These are phyloP conservation scores for Probaryconus sp. DNA, from an alignment of 1,140 invertebrate species.

Conservation along the genomic window DNA sequence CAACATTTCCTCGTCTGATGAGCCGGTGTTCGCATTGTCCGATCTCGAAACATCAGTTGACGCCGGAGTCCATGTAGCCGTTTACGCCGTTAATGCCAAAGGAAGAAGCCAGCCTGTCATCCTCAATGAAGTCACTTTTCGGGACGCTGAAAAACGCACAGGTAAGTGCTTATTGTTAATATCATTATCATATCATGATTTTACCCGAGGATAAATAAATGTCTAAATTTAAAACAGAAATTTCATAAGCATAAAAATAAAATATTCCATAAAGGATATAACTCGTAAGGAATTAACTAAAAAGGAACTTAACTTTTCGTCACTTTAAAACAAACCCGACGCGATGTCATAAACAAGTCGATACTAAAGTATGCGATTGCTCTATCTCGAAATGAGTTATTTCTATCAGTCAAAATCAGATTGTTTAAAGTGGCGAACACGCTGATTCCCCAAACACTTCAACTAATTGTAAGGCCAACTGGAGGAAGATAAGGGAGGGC, in stretches of 20 bases:
- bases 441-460: slow-evolving; percentile 4
- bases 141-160: slow-evolving; percentile 88
- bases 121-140: slow-evolving; percentile 86
- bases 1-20: slow-evolving; percentile 82
- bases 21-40: slow-evolving; percentile 83
- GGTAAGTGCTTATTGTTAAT: slow-evolving; percentile 81
- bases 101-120: slow-evolving; percentile 84
- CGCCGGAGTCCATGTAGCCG: slow-evolving; percentile 84
- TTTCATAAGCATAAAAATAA: no score
- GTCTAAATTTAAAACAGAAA: no score
- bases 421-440: slow-evolving; percentile 8
- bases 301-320: no score
- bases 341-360: no score
- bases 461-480: slow-evolving; percentile 17
- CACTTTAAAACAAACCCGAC: no score
- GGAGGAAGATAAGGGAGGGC: slow-evolving; percentile 12
- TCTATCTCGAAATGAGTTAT: neutral
- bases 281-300: no score
- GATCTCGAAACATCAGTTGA: slow-evolving; percentile 84
- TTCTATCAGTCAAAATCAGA: neutral
- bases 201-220: no score
- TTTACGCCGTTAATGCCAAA: slow-evolving; percentile 88
- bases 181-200: no score
- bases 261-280: no score
- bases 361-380: no score